These are phyloP conservation scores for Adineta ricciae DNA, from an alignment of 2,888 invertebrate genomes.

Conservation along the genomic window DNA sequence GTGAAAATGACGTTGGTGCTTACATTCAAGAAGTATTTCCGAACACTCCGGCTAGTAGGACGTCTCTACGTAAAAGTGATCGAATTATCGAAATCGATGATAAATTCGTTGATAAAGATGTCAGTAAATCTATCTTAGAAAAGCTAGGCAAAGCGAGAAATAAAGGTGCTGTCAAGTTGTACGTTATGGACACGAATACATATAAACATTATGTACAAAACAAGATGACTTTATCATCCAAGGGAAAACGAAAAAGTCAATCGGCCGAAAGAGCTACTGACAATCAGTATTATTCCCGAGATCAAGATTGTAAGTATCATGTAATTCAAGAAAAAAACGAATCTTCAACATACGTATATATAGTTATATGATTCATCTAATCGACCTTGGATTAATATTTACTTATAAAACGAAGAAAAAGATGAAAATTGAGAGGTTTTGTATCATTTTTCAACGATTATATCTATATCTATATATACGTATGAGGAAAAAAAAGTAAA, in stretches of 20 bases:
- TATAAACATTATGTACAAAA: not conserved
- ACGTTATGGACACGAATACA: not conserved
- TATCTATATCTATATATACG: no score
- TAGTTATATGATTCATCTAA: not conserved
- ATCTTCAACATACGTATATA: no score
- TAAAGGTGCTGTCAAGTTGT: not conserved
- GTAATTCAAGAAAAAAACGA: not conserved
- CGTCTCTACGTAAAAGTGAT: constrained; percentile 1
- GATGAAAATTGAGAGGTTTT: no score
- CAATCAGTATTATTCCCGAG: not conserved
- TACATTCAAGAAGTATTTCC: constrained; percentile 14
- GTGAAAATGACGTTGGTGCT: constrained; percentile 3
- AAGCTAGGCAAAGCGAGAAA: not conserved
- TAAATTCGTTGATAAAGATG: not conserved
- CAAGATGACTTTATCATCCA: not conserved
- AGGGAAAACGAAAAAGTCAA: not conserved
- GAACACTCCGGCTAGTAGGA: not conserved
- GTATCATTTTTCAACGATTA: no score
- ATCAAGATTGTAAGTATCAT: not conserved
- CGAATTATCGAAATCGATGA: constrained; percentile 16
- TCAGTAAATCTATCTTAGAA: not conserved
- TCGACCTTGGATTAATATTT: not conserved
- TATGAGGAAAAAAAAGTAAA: no score
- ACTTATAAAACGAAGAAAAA: not conserved
- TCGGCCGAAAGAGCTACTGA: not conserved